Conservation (phyloP, 2,113 vertebrate genomes). For the Electrona antarctica region DNA sequence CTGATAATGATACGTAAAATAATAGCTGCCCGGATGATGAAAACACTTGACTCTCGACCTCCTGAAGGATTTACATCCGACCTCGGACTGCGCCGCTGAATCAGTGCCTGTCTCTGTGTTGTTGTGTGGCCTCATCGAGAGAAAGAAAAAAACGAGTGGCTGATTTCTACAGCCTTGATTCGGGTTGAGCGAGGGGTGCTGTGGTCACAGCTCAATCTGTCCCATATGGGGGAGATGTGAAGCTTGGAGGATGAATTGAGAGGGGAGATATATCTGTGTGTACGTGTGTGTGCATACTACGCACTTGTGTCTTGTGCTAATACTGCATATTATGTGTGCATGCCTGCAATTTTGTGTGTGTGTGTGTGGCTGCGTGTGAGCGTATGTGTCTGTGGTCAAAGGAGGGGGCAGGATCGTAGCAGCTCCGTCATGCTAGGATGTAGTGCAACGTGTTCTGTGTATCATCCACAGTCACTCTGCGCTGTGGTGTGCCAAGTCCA, state of each 20-base stretch:
- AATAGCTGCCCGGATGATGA: slow-evolving; percentile 54
- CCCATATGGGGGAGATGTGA: slow-evolving; percentile 73
- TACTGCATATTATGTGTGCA: too few relatives aligned
- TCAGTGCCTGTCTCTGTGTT: slow-evolving; percentile 54
- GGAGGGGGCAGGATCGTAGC: slow-evolving; percentile 20
- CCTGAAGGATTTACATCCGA: slow-evolving; percentile 52
- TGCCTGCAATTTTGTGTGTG: too few relatives aligned
- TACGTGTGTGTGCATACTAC: background rate
- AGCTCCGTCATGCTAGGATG: slow-evolving; percentile 15
- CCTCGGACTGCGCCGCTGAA: slow-evolving; percentile 45
- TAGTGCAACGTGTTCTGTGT: background rate
- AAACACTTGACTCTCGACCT: slow-evolving; percentile 61
- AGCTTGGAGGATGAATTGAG: slow-evolving; percentile 48
- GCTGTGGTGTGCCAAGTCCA: background rate
- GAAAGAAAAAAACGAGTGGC: slow-evolving; percentile 66
- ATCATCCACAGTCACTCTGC: background rate
- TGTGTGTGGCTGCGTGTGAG: background rate
- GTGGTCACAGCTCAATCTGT: slow-evolving; percentile 74
- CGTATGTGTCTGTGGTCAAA: slow-evolving; percentile 13
- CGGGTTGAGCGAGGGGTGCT: slow-evolving; percentile 70
- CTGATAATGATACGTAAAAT: slow-evolving; percentile 61
- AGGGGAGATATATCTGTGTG: background rate
- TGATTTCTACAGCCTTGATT: slow-evolving; percentile 65
- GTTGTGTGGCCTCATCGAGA: slow-evolving; percentile 71
- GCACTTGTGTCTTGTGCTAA: too few relatives aligned